Base-by-base conservation (phyloP, 2,797 vertebrate genomes). In the Babyrousa celebensis region DNA sequence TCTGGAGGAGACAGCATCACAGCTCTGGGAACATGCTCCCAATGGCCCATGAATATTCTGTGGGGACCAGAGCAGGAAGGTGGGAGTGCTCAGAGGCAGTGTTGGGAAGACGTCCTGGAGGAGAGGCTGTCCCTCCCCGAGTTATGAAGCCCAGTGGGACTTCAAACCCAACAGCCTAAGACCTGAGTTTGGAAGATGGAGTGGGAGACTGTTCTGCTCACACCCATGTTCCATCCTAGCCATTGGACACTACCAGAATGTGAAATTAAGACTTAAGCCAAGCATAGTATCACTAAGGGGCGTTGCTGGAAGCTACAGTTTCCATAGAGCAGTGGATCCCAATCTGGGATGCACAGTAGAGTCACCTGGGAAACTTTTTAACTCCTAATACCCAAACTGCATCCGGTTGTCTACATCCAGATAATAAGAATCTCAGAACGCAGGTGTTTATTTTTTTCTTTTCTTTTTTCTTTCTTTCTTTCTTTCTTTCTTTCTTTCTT, bases 111-210 rank as follows among this genome's bases (percentile, higher is more conserved):
- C 10, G 43, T 65, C 25, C 82, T 48, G 12, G 89, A n/a, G 63
- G 25, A 52, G 3, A 43, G 4, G 17, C 32, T 65, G 32, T 15
- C 9, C 29, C 40, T 84, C n/a, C 23, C 18, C 25, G 6, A 48
- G 63, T 58, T 52, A 4, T 74, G 58, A 84, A 83, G 63, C n/a
- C 84, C 67, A 80, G 0, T 9, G 74, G 79, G 36, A 40, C 68
- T 0, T 1, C 2, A 12, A 25, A 40, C 48, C 32, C 94, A 4
- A 10, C n/a, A 79, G 14, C 40, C 23, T 11, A 52, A 86, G 74
- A 75, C 23, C 43, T 82, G 85, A 78, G 16, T 67, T 93, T 91
- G 48, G 62, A 87, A 75, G 86, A 60, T 16, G 25, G 40, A 43
- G 15, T 7, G 2, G 16, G n/a, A 79, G 25, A 40, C 21, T n/a